Conservation (phyloP, 2,113 vertebrate genomes). For the Oncorhynchus clarkii region DNA sequence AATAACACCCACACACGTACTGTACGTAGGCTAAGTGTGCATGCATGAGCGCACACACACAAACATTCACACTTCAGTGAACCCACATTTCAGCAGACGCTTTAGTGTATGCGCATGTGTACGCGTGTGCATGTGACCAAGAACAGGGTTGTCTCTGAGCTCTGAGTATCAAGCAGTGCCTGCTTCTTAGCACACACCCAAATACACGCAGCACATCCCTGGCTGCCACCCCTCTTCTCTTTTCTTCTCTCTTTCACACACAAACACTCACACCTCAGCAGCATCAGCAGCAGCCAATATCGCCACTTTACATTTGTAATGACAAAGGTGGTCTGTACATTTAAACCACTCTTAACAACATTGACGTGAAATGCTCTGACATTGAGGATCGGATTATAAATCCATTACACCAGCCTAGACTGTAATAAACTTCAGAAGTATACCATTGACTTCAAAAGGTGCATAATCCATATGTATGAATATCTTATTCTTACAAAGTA, state of each 20-base stretch:
- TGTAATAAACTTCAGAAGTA: not conserved
- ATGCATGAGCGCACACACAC: not conserved
- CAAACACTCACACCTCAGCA: not conserved
- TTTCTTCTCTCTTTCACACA: not conserved
- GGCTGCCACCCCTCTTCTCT: not conserved
- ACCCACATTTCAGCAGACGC: not conserved
- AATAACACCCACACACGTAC: slow-evolving; percentile 2
- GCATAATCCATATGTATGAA: no score
- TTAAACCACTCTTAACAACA: not conserved
- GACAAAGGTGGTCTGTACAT: not conserved
- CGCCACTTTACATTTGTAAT: not conserved
- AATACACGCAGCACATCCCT: not conserved
- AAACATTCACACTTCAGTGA: slow-evolving; percentile 11
- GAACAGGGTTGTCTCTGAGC: not conserved
- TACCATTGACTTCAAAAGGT: no score
- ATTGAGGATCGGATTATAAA: not conserved
- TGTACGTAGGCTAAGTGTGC: not conserved
- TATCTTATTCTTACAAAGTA: no score
- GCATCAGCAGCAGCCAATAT: not conserved
- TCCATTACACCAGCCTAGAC: not conserved
- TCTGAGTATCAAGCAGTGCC: not conserved
- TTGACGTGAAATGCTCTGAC: not conserved
- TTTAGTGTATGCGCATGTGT: slow-evolving; percentile 2
- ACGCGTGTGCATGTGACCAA: not conserved
- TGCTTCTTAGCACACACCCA: not conserved